Evolutionary conservation across 2,113 vertebrate species (phyloP).

Genomic region (Channa argus): DNA sequence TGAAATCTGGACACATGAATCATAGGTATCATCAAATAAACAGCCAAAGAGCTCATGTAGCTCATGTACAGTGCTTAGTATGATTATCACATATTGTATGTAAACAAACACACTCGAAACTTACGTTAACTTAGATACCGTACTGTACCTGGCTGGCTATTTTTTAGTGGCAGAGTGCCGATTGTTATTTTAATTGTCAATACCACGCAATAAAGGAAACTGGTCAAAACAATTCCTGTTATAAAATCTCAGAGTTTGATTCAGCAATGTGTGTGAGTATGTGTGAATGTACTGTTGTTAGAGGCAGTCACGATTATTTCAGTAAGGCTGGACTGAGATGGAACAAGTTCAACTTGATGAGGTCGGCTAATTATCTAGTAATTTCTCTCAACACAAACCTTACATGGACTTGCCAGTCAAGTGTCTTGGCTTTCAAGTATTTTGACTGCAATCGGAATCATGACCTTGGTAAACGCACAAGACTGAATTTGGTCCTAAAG

Average conservation of each 20-base stretch:
- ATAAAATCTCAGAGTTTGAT: background rate
- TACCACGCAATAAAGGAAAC: background rate
- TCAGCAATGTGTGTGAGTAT: background rate
- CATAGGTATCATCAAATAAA: background rate
- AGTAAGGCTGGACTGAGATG: background rate
- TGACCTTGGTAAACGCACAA: conserved; percentile 52
- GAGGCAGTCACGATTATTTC: conserved; percentile 3
- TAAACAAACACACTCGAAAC: too few species aligned
- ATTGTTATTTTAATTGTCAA: background rate
- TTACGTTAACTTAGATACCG: too few species aligned
- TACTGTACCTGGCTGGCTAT: too few species aligned
- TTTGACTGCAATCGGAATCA: background rate
- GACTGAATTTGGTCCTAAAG: background rate
- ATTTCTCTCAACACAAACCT: conserved; percentile 20
- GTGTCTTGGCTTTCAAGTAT: conserved; percentile 19
- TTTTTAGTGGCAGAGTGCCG: too few species aligned
- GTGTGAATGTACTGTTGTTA: background rate
- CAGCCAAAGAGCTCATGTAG: too few species aligned
- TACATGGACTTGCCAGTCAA: background rate
- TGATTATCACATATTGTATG: too few species aligned
- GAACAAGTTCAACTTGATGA: conserved; percentile 27
- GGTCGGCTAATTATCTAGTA: conserved; percentile 41
- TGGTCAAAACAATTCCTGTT: background rate
- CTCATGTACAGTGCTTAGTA: too few species aligned
- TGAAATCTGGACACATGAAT: too few species aligned